phyloP scores from a whole-genome alignment of 2,888 invertebrate genomes.

The Drosophila nigritarsus region DNA sequence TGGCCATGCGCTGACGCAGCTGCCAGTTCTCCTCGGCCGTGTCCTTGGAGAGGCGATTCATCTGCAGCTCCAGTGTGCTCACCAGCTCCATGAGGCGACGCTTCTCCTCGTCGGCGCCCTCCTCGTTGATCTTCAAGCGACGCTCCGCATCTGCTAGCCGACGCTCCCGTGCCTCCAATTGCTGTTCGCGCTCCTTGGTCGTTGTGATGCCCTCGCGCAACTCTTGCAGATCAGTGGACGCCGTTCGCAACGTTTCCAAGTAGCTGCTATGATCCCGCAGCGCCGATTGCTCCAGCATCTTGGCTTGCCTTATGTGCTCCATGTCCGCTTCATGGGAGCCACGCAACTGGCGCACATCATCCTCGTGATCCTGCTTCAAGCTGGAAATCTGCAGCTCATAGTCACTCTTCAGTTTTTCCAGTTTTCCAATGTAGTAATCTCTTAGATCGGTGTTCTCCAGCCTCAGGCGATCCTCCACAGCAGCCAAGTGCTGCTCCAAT shows the following conservation, averaged over 20 bases:
- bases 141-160: constrained; percentile 81
- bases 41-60: constrained; percentile 80
- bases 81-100: constrained; percentile 83
- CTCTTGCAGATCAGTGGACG: constrained; percentile 82
- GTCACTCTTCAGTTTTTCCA: constrained; percentile 68
- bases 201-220: constrained; percentile 80
- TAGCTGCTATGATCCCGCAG: constrained; percentile 84
- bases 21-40: constrained; percentile 84
- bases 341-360: constrained; percentile 78
- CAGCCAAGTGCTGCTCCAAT: constrained; percentile 79
- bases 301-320: constrained; percentile 84
- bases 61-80: constrained; percentile 82
- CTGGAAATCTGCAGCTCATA: constrained; percentile 71
- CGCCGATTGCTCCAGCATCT: constrained; percentile 82
- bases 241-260: constrained; percentile 81
- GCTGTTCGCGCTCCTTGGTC: constrained; percentile 79
- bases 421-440: constrained; percentile 76
- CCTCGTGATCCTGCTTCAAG: constrained; percentile 80
- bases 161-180: constrained; percentile 78
- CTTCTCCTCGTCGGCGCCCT: constrained; percentile 80
- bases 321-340: constrained; percentile 81
- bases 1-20: constrained; percentile 82
- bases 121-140: constrained; percentile 78
- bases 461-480: constrained; percentile 81
- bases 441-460: constrained; percentile 76